Conservation (phyloP, 2,888 invertebrate species). For the Thumatha senex region DNA sequence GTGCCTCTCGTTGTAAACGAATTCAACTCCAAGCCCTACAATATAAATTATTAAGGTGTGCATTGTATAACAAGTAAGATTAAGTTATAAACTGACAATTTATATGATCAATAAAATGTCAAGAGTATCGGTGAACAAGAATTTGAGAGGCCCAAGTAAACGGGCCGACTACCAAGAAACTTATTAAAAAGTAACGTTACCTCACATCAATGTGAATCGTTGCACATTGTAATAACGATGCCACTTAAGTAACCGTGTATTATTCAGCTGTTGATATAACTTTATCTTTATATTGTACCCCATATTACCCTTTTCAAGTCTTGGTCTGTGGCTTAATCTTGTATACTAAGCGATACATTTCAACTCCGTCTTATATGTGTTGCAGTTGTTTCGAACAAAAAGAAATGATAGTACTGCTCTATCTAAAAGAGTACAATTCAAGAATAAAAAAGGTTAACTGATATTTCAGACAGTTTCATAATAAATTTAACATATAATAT, state of each 20-base stretch:
- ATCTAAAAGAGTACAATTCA: too few relatives aligned
- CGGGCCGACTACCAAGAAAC: slow-evolving; percentile 42
- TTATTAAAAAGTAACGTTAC: slow-evolving; percentile 54
- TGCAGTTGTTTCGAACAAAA: neutral
- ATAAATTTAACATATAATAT: too few relatives aligned
- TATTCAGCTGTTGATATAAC: slow-evolving; percentile 39
- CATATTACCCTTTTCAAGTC: slow-evolving; percentile 21
- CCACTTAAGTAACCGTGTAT: slow-evolving; percentile 29
- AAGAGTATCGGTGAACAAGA: slow-evolving; percentile 32
- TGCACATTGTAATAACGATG: slow-evolving; percentile 47
- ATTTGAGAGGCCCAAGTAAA: slow-evolving; percentile 41
- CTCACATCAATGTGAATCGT: slow-evolving; percentile 37
- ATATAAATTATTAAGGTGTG: slow-evolving; percentile 25
- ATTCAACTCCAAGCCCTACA: too few relatives aligned
- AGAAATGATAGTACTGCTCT: too few relatives aligned
- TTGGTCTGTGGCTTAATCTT: slow-evolving; percentile 30
- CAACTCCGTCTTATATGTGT: too few relatives aligned
- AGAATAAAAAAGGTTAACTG: too few relatives aligned
- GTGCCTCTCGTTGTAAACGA: too few relatives aligned
- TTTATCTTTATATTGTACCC: slow-evolving; percentile 19
- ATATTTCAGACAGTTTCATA: too few relatives aligned
- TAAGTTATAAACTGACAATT: slow-evolving; percentile 65
- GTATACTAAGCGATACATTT: neutral
- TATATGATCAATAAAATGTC: slow-evolving; percentile 61
- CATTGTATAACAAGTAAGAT: slow-evolving; percentile 39